A percentile compares a stretch with the other conserved stretches of the same genome.
phyloP scores from a whole-genome alignment of 2,113 vertebrate species.

The Centropus bengalensis region DNA sequence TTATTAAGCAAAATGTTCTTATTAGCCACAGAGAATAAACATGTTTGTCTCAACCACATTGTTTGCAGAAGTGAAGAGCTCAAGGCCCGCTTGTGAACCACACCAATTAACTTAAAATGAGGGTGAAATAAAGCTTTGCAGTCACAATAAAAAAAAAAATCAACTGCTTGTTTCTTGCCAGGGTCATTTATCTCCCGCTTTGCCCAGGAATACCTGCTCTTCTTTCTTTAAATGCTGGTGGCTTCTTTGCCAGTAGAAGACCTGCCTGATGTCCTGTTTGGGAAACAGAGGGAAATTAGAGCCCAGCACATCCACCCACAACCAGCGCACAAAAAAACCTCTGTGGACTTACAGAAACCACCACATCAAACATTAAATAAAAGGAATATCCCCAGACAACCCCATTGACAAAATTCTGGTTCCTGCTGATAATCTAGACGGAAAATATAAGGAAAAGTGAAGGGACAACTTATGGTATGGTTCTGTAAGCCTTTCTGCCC shows the following conservation, averaged over 20 bases:
- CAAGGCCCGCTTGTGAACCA: background rate
- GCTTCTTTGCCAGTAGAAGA: background rate
- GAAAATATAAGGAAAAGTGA: background rate
- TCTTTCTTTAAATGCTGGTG: background rate
- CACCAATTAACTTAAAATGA: background rate
- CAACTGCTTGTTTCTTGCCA: background rate
- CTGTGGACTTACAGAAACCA: background rate
- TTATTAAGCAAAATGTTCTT: background rate
- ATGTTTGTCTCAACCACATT: background rate
- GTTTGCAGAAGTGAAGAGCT: background rate
- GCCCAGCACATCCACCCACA: background rate
- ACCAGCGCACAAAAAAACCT: background rate
- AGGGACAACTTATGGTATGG: background rate
- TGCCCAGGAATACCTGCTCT: background rate
- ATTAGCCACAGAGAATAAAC: background rate
- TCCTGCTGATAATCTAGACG: background rate
- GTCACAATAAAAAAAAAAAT: background rate
- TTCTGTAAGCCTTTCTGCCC: background rate
- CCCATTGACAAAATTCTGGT: background rate
- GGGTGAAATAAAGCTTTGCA: background rate
- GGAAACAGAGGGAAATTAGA: background rate
- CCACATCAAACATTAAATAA: background rate
- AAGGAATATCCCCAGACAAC: background rate
- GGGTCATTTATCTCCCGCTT: background rate
- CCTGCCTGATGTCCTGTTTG: background rate